Conservation (phyloP, 2,888 invertebrate species). For the Abscondita cerata region DNA sequence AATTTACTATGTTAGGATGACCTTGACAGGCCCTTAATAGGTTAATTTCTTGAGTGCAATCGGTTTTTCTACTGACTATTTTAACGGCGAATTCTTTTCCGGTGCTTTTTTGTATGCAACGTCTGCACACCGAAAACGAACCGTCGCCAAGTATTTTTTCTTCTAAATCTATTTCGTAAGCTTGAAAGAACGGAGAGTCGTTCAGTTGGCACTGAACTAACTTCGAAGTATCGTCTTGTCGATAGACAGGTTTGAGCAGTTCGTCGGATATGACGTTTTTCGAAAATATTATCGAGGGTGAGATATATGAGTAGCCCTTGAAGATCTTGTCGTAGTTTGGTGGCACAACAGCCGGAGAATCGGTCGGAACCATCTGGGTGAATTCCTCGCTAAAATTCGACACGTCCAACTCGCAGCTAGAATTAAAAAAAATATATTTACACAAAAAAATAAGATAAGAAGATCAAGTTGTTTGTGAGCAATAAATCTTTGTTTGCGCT, state of each 20-base stretch:
- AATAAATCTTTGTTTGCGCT: too few relatives aligned
- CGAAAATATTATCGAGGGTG: conserved; percentile 87
- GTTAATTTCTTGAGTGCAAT: conserved; percentile 77
- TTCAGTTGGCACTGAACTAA: conserved; percentile 50
- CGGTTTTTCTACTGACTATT: conserved; percentile 73
- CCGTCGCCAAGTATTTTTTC: conserved; percentile 84
- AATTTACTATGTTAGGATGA: conserved; percentile 84
- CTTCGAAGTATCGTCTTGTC: conserved; percentile 55
- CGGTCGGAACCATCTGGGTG: conserved; percentile 88
- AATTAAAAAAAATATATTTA: conserved; percentile 14
- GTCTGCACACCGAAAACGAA: conserved; percentile 85
- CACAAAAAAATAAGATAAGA: neutral
- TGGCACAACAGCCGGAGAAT: conserved; percentile 90
- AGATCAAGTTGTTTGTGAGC: too few relatives aligned
- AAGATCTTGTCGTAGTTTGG: conserved; percentile 86
- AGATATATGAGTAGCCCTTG: conserved; percentile 93
- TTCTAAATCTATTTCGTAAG: conserved; percentile 77
- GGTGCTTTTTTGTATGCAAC: conserved; percentile 77
- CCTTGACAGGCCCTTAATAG: conserved; percentile 85
- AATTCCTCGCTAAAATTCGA: conserved; percentile 98
- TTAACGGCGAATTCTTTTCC: conserved; percentile 87
- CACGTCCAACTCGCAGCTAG: conserved; percentile 83
- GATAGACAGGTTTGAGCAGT: conserved; percentile 67
- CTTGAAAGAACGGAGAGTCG: conserved; percentile 85
- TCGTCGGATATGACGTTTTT: conserved; percentile 80